Evolutionary conservation across 2,113 vertebrate genomes (phyloP), one percentile per base, ranked within the genome.

Genomic region (Ariopsis seemanni): DNA sequence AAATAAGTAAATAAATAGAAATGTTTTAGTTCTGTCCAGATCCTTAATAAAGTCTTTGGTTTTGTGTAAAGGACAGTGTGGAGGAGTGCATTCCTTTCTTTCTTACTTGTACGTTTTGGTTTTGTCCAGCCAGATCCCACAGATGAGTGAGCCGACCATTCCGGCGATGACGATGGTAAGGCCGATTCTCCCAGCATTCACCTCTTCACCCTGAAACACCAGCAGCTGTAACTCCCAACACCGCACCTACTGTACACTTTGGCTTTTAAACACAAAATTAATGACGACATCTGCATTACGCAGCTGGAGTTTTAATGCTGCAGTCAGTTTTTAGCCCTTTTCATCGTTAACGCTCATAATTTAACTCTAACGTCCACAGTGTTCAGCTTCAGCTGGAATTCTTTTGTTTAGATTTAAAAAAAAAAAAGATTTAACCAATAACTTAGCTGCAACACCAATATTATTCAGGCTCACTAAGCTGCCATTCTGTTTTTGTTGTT

Each of bases 81-180:
- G 8, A 2, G 0, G 17, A 15, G 27, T 30, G 15, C 9, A 1
- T 57, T 30, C 12, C 0, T 48, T 11, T 57, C 15, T 7, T 34
- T 88, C 96, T 97, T 96, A 99, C 98, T 97, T 99, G 96, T 98
- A 99, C 10, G 96, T 96, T 95, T 98, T 99, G 80, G 97, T 97
- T 94, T 92, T 97, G 92, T 99, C 98, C 93, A 99, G 94, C 97
- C 98, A 99, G 93, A 99, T 90, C 78, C 98, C 98, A 27, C 97
- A 96, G 91, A 99, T 94, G 87, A 99, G 93, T 6, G 98, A 97
- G 11, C 98, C 98, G 48, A 86, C 90, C 97, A 99, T 98, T 58
- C 98, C 98, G 0, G 97, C 93, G 4, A 99, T 92, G 87, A 99
- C 48, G 62, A 99, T 97, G 85, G 97, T 99, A 91, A 99, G 95